Conservation (phyloP, 2,888 invertebrate species). For the Archaeoteleia sp. region DNA sequence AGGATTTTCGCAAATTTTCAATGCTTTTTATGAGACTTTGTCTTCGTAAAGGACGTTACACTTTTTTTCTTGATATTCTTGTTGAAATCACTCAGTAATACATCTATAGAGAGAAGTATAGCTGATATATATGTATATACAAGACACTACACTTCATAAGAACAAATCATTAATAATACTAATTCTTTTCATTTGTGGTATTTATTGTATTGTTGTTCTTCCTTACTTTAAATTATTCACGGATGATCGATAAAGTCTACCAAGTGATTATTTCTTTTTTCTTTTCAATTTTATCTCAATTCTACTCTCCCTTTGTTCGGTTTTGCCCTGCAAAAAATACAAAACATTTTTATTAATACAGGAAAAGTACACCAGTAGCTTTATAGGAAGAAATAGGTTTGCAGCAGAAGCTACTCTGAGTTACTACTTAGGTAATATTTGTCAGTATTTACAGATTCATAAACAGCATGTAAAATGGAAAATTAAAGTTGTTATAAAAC, state of each 20-base stretch:
- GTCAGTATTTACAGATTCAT: too few relatives aligned
- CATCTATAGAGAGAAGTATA: slow-evolving; percentile 70
- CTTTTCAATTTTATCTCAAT: slow-evolving; percentile 36
- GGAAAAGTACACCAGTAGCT: too few relatives aligned
- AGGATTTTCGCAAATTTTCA: slow-evolving; percentile 52
- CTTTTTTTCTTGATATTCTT: slow-evolving; percentile 54
- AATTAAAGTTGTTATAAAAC: too few relatives aligned
- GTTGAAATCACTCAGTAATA: slow-evolving; percentile 61
- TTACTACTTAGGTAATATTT: too few relatives aligned
- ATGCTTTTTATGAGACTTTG: slow-evolving; percentile 58
- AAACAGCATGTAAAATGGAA: too few relatives aligned
- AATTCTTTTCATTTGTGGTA: slow-evolving; percentile 65
- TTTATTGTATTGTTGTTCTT: slow-evolving; percentile 64
- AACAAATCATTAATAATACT: slow-evolving; percentile 71
- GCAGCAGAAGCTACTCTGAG: too few relatives aligned
- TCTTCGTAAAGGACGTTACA: slow-evolving; percentile 56
- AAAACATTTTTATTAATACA: slow-evolving; percentile 13
- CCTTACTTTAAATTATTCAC: slow-evolving; percentile 53
- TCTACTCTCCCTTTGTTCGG: slow-evolving; percentile 22
- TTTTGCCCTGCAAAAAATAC: slow-evolving; percentile 27
- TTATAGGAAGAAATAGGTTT: too few relatives aligned
- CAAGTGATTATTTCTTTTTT: slow-evolving; percentile 55
- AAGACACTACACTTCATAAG: slow-evolving; percentile 74
- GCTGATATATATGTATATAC: slow-evolving; percentile 72
- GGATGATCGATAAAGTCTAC: slow-evolving; percentile 60